Conservation (phyloP, 1,140 invertebrate genomes). For the Spodoptera litura region DNA sequence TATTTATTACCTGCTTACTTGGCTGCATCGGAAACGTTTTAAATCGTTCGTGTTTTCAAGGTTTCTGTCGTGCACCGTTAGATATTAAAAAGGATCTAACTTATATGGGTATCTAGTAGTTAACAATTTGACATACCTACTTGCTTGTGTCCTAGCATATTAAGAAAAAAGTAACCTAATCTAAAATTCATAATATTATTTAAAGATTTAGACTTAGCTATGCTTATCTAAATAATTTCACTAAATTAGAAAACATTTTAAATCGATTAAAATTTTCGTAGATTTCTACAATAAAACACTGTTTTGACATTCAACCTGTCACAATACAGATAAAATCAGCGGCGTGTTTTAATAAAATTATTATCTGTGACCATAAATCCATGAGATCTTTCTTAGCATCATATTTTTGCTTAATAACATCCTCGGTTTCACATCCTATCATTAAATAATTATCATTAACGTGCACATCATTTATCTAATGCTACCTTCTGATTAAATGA, state of each 20-base stretch:
- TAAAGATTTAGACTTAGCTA: too few species aligned
- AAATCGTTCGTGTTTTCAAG: constrained; percentile 23
- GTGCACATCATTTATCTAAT: constrained; percentile 38
- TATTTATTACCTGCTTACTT: constrained; percentile 44
- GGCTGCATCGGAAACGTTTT: constrained; percentile 12
- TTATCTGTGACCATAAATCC: background rate
- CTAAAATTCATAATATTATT: too few species aligned
- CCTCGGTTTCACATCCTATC: constrained; percentile 39
- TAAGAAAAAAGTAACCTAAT: too few species aligned
- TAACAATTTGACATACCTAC: too few species aligned
- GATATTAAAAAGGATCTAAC: background rate
- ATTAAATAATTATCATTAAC: constrained; percentile 43
- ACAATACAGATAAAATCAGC: background rate
- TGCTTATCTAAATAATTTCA: background rate
- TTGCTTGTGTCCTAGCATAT: too few species aligned
- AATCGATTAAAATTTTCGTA: background rate
- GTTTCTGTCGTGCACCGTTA: constrained; percentile 29
- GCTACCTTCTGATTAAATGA: constrained; percentile 24
- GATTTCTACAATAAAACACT: constrained; percentile 12
- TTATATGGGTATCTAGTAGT: too few species aligned
- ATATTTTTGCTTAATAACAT: constrained; percentile 32
- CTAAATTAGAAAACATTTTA: background rate
- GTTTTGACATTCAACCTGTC: constrained; percentile 1
- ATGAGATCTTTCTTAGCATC: background rate
- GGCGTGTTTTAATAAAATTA: background rate